Conservation (phyloP, 2,888 invertebrate genomes). For the Drosophila paranaensis region DNA sequence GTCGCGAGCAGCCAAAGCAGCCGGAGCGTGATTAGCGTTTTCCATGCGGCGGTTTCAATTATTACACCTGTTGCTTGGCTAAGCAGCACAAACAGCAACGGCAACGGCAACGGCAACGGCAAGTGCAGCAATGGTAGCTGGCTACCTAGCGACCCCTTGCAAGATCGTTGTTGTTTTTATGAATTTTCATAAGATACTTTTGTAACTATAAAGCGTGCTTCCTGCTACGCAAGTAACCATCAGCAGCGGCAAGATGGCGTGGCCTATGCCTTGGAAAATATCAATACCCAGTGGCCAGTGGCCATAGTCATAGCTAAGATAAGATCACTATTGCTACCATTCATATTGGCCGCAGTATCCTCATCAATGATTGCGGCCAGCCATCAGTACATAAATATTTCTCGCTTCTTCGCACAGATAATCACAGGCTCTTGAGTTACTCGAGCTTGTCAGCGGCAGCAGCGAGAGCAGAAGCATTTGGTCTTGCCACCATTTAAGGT, state of each 20-base stretch:
- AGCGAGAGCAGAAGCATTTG: constrained; percentile 12
- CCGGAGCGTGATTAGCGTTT: constrained; percentile 73
- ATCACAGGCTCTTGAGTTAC: constrained; percentile 72
- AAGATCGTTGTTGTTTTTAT: constrained; percentile 33
- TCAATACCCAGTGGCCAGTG: constrained; percentile 49
- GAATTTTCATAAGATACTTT: constrained; percentile 61
- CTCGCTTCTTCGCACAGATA: constrained; percentile 58
- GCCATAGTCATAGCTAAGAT: constrained; percentile 35
- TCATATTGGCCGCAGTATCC: constrained; percentile 35
- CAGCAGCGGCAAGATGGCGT: constrained; percentile 48
- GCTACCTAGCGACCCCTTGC: constrained; percentile 45
- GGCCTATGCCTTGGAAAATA: constrained; percentile 58
- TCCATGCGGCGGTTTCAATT: constrained; percentile 82
- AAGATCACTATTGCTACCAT: constrained; percentile 39
- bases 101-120: constrained; percentile 8
- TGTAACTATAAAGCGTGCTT: constrained; percentile 74
- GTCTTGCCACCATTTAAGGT: constrained; percentile 71
- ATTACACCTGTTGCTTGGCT: constrained; percentile 82
- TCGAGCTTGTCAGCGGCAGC: constrained; percentile 55
- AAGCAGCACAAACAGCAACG: constrained; percentile 26
- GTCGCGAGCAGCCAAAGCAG: constrained; percentile 46
- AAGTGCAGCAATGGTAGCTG: constrained; percentile 5
- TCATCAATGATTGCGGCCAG: constrained; percentile 61
- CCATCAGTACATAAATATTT: constrained; percentile 77
- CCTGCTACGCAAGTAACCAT: constrained; percentile 62